Conservation (phyloP, 37 sponge, comb jelly and placozoan species). For the Chondrosia reniformis region DNA sequence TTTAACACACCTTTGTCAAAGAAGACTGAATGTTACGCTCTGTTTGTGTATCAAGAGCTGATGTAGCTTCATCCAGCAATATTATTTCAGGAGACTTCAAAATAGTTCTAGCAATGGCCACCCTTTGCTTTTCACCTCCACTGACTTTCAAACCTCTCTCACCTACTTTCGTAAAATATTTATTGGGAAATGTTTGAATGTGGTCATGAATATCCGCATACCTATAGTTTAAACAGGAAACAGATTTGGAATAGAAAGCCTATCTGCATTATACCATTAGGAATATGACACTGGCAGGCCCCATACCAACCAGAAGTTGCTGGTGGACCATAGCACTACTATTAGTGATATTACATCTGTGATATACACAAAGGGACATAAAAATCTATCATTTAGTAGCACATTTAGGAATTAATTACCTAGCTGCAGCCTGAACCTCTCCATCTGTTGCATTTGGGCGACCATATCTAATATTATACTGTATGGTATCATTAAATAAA, state of each 20-base stretch:
- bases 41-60: constrained; percentile 95
- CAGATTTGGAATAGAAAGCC: no score
- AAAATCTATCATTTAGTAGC: no score
- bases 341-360: no score
- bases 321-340: no score
- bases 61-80: constrained; percentile 96
- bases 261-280: no score
- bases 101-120: constrained; percentile 96
- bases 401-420: no score
- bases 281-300: no score
- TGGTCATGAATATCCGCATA: constrained; percentile 89
- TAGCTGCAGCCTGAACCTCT: constrained; percentile 81
- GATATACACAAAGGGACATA: no score
- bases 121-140: constrained; percentile 99
- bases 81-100: constrained; percentile 92
- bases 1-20: constrained; percentile 72
- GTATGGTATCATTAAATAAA: constrained; percentile 91
- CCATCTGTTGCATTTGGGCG: constrained; percentile 62
- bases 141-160: constrained; percentile 98
- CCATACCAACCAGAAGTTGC: no score
- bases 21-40: constrained; percentile 93
- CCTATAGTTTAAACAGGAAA: no score
- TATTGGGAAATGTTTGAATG: constrained; percentile 74
- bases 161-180: constrained; percentile 91
- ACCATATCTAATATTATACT: constrained; percentile 95